Conservation (phyloP, 2,797 vertebrate genomes). For the Babyrousa celebensis region DNA sequence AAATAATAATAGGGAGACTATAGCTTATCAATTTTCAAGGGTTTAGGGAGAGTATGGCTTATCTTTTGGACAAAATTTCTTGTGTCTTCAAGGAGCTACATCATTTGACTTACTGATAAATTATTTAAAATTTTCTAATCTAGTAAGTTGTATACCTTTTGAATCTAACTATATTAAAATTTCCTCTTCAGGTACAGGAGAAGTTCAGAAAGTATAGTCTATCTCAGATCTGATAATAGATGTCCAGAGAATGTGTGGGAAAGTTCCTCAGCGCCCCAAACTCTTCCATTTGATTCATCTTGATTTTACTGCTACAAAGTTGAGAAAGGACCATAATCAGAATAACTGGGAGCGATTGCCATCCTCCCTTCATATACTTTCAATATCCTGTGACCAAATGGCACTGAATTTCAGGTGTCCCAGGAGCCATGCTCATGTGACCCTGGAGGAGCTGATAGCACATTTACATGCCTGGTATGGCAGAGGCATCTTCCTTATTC, state of each 20-base stretch:
- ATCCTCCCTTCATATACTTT: background rate
- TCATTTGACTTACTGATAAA: slow-evolving; percentile 36
- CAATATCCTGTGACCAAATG: background rate
- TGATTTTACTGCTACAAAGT: background rate
- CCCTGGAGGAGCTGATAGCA: background rate
- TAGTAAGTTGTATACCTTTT: background rate
- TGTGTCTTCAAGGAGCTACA: background rate
- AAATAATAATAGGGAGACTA: background rate
- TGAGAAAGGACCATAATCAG: background rate
- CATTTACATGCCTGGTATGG: background rate
- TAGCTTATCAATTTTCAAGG: background rate
- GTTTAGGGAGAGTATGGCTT: background rate
- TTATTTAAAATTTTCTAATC: slow-evolving; percentile 38
- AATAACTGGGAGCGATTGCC: background rate
- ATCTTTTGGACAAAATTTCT: background rate
- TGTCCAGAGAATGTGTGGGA: slow-evolving; percentile 6
- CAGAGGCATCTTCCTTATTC: background rate
- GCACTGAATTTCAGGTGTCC: background rate
- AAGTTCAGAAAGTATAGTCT: background rate
- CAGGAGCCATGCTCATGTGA: too few relatives aligned
- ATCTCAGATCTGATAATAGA: background rate
- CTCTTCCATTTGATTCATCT: slow-evolving; percentile 1
- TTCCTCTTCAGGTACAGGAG: background rate
- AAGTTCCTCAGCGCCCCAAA: background rate
- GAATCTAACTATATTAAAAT: background rate